A percentile compares a stretch with the other conserved stretches of the same genome.
Conservation (phyloP, 1,140 invertebrate genomes). For the Bombyx mandarina region DNA sequence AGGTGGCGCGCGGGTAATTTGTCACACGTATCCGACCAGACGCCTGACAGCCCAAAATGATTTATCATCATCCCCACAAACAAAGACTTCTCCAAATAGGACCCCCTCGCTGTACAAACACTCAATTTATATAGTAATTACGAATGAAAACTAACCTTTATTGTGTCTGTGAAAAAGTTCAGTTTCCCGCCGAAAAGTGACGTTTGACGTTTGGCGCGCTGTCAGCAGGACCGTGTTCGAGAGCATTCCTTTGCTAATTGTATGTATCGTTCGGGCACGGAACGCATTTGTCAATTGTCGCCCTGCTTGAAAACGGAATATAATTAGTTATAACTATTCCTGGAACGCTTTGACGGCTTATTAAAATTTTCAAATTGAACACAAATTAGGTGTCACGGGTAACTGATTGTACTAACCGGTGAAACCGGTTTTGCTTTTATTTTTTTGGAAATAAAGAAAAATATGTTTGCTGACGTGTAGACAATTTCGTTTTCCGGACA, state of each 20-base stretch:
- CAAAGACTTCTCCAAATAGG: slow-evolving; percentile 60
- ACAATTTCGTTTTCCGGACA: slow-evolving; percentile 59
- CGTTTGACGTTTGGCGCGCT: slow-evolving; percentile 2
- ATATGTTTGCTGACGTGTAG: slow-evolving; percentile 39
- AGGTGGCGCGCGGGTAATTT: slow-evolving; percentile 55
- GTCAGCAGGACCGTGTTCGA: slow-evolving; percentile 2
- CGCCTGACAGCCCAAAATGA: slow-evolving; percentile 53
- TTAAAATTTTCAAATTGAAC: slow-evolving; percentile 65
- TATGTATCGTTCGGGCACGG: slow-evolving; percentile 45
- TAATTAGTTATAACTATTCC: slow-evolving; percentile 64
- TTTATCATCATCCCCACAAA: slow-evolving; percentile 51
- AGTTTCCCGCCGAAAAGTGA: slow-evolving; percentile 8
- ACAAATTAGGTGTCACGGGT: slow-evolving; percentile 64
- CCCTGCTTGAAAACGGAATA: slow-evolving; percentile 41
- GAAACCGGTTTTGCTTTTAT: slow-evolving; percentile 23
- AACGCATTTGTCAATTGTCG: slow-evolving; percentile 67
- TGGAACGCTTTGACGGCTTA: slow-evolving; percentile 65
- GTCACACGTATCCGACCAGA: slow-evolving; percentile 50
- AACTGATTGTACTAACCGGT: slow-evolving; percentile 50
- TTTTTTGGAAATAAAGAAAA: slow-evolving; percentile 37
- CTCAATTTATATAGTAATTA: slow-evolving; percentile 51
- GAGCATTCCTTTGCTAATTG: slow-evolving; percentile 6
- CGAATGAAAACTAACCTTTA: slow-evolving; percentile 43
- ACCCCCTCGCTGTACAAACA: slow-evolving; percentile 55
- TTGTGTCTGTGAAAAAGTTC: slow-evolving; percentile 13